Conservation (phyloP, 1,140 invertebrate genomes). For the Bombus waltoni region DNA sequence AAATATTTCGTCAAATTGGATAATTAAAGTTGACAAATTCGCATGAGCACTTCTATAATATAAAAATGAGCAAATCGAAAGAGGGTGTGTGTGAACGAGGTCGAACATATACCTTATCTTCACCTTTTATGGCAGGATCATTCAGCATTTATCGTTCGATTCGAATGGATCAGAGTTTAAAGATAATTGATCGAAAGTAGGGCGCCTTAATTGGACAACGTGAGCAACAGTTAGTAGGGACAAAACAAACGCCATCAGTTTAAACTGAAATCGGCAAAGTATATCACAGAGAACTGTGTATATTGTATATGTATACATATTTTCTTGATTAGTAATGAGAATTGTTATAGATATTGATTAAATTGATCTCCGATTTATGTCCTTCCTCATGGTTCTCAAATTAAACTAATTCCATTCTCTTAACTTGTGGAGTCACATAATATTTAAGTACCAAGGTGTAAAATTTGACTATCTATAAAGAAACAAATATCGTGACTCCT, state of each 20-base stretch:
- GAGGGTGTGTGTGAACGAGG: background rate
- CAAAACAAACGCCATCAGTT: background rate
- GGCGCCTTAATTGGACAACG: constrained; percentile 43
- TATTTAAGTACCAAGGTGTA: background rate
- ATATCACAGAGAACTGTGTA: background rate
- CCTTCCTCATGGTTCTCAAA: background rate
- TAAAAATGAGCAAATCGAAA: background rate
- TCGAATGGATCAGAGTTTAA: constrained; percentile 44
- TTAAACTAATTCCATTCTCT: background rate
- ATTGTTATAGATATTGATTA: background rate
- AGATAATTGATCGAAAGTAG: constrained; percentile 56
- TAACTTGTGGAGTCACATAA: background rate
- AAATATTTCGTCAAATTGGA: background rate
- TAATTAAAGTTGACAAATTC: background rate
- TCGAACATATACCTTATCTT: constrained; percentile 9
- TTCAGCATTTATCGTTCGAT: constrained; percentile 30
- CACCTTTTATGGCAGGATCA: constrained; percentile 30
- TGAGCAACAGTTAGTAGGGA: background rate
- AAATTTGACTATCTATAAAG: background rate
- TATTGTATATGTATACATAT: too few species aligned
- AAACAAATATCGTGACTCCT: background rate
- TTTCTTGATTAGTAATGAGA: too few species aligned
- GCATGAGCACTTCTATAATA: background rate
- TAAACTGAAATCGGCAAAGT: background rate
- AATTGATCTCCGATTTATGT: background rate